Conservation (phyloP, 1,140 invertebrate genomes). For the Eurosta solidaginis region DNA sequence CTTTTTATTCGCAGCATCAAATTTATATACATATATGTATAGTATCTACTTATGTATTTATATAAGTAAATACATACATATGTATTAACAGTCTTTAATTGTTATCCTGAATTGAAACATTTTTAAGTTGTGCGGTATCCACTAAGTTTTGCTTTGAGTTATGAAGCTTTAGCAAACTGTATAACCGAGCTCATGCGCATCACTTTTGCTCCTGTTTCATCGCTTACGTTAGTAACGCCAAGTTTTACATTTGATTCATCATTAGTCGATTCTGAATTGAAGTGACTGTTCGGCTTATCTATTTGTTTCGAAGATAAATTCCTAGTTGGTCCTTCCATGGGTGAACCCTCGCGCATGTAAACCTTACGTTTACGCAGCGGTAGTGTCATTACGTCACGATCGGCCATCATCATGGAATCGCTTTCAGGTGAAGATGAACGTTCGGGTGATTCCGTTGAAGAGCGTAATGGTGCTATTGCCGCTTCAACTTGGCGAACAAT, state of each 20-base stretch:
- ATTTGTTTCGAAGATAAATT: slow-evolving; percentile 25
- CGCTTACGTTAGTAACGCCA: neutral
- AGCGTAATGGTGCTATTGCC: slow-evolving; percentile 68
- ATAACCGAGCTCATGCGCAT: slow-evolving; percentile 78
- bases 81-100: slow-evolving; percentile 23
- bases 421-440: slow-evolving; percentile 67
- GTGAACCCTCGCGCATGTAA: slow-evolving; percentile 73
- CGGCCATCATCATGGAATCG: slow-evolving; percentile 63
- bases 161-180: slow-evolving; percentile 76
- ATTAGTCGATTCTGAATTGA: neutral
- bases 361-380: slow-evolving; percentile 80
- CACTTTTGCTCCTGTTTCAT: slow-evolving; percentile 47
- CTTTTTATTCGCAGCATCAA: neutral
- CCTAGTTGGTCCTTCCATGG: slow-evolving; percentile 48
- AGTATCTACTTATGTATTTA: too few relatives aligned
- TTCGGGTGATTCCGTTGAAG: slow-evolving; percentile 63
- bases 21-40: too few relatives aligned
- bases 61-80: too few relatives aligned
- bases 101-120: slow-evolving; percentile 51
- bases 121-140: slow-evolving; percentile 31
- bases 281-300: neutral
- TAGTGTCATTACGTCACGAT: slow-evolving; percentile 69
- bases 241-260: neutral
- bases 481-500: slow-evolving; percentile 72
- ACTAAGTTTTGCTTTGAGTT: slow-evolving; percentile 41